Percentiles rank a stretch among this genome's conserved stretches.
Evolutionary conservation across 1,140 invertebrate species (phyloP).

Genomic region (Leptinotarsa undecemlineata): DNA sequence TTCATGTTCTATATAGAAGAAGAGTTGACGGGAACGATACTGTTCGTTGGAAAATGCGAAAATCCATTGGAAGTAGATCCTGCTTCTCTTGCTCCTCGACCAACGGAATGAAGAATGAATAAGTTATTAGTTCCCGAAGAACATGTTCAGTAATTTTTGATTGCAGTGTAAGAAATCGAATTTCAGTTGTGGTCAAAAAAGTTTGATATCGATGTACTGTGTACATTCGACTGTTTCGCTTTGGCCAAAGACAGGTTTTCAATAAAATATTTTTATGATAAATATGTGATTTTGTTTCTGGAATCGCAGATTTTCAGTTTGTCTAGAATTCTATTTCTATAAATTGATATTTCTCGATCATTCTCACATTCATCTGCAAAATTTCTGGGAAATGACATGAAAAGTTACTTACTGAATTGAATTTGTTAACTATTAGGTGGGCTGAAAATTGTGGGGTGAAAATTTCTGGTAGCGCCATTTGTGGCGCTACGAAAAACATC

Average conservation of each 20-base stretch:
- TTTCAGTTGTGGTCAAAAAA: not conserved
- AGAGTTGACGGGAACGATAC: conserved; percentile 67
- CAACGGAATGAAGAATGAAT: not conserved
- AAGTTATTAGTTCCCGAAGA: not conserved
- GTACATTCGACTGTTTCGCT: not conserved
- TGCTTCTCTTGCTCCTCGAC: not conserved
- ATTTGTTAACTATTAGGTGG: no score
- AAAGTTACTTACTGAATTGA: no score
- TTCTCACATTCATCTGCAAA: no score
- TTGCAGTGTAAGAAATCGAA: not conserved
- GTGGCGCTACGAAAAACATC: no score
- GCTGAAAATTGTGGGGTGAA: no score
- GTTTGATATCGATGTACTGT: not conserved
- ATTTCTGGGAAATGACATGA: no score
- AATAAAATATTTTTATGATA: not conserved
- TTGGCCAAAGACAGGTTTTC: not conserved
- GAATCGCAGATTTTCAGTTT: no score
- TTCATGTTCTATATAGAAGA: conserved; percentile 84
- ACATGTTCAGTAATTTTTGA: not conserved
- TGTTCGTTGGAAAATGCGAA: conserved; percentile 73
- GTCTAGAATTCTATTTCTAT: no score
- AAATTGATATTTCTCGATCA: no score
- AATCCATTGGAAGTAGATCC: conserved; percentile 58
- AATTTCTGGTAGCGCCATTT: no score
- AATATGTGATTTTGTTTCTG: not conserved